Percentiles rank a stretch among this genome's conserved stretches.
phyloP scores from a whole-genome alignment of 2,797 vertebrate species.

The Platalea minor region DNA sequence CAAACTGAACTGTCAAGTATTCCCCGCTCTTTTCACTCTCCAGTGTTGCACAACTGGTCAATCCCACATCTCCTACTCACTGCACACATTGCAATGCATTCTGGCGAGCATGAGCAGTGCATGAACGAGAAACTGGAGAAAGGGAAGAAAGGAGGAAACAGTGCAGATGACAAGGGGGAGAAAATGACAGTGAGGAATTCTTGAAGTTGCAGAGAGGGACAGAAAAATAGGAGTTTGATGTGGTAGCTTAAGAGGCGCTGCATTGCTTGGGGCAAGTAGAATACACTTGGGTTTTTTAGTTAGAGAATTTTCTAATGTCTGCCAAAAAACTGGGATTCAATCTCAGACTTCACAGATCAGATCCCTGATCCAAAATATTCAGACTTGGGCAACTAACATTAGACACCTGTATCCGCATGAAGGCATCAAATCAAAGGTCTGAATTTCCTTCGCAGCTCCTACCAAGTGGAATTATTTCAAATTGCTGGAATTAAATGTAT shows the following conservation, averaged over 20 bases:
- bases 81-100: background rate
- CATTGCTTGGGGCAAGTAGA: background rate
- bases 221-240: background rate
- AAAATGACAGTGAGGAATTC: background rate
- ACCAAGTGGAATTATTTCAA: background rate
- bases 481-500: background rate
- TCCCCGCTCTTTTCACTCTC: background rate
- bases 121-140: background rate
- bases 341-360: background rate
- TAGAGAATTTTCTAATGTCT: background rate
- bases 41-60: background rate
- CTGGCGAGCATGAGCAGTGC: background rate
- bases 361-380: background rate
- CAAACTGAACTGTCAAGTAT: background rate
- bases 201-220: background rate
- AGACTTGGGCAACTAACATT: background rate
- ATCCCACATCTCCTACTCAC: background rate
- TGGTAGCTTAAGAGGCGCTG: background rate
- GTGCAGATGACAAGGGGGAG: background rate
- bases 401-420: background rate
- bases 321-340: background rate
- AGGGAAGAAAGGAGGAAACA: background rate
- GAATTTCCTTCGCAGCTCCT: background rate
- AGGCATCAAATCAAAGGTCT: constrained; percentile 6
- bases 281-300: background rate